A percentile compares a stretch with the other conserved stretches of the same genome.
Evolutionary conservation across 2,797 vertebrate genomes (phyloP).

Genomic region (Vultur gryphus): DNA sequence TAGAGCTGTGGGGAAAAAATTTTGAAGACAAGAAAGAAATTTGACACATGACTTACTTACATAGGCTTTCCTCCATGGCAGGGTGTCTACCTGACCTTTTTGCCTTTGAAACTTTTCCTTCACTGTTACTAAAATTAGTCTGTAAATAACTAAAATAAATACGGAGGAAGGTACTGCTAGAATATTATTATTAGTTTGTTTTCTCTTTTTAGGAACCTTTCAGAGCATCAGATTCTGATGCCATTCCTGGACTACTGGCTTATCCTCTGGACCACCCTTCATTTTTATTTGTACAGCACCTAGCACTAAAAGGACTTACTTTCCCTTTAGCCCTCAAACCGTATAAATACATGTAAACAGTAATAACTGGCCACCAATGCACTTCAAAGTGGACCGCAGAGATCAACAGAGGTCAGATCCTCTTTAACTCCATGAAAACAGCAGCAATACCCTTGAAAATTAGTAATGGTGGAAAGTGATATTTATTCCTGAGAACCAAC

Average conservation of each 20-base stretch:
- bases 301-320: not conserved
- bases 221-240: not conserved
- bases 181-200: not conserved
- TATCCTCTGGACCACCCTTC: not conserved
- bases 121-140: not conserved
- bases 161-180: not conserved
- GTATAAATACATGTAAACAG: not conserved
- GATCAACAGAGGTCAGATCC: slow-evolving; percentile 31
- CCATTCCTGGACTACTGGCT: not conserved
- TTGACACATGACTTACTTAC: not conserved
- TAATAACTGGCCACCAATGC: not conserved
- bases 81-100: slow-evolving; percentile 2
- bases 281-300: slow-evolving; percentile 4
- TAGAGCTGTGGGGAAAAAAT: not conserved
- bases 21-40: not conserved
- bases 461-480: not conserved
- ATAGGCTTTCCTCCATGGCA: not conserved
- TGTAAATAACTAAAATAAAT: not conserved
- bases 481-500: slow-evolving; percentile 5
- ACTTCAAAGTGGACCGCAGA: slow-evolving; percentile 34
- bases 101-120: not conserved
- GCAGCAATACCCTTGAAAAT: not conserved
- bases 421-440: not conserved
- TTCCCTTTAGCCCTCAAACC: slow-evolving; percentile 1
- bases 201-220: slow-evolving; percentile 24